Conservation (phyloP, 2,797 vertebrate species). For the Phyllotis vaccarum region DNA sequence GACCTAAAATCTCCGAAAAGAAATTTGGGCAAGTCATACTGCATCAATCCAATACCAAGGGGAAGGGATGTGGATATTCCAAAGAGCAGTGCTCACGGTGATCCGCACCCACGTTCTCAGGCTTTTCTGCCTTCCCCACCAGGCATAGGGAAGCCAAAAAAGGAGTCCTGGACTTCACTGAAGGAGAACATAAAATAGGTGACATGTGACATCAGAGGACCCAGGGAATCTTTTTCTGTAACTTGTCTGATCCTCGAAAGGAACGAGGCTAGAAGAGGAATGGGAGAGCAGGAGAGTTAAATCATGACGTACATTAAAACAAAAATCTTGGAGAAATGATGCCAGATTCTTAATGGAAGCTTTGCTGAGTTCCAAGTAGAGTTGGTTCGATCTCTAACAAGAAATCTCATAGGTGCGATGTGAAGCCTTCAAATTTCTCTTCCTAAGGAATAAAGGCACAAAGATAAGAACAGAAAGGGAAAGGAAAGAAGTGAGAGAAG, state of each 20-base stretch:
- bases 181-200: not conserved
- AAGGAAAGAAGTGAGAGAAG: slow-evolving; percentile 22
- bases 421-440: slow-evolving; percentile 81
- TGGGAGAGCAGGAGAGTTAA: not conserved
- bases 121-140: not conserved
- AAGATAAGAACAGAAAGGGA: slow-evolving; percentile 81
- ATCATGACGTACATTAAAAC: slow-evolving; percentile 69
- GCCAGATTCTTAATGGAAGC: slow-evolving; percentile 77
- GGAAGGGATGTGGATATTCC: not conserved
- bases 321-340: slow-evolving; percentile 67
- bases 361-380: slow-evolving; percentile 80
- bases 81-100: not conserved
- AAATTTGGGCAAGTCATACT: not conserved
- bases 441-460: slow-evolving; percentile 82
- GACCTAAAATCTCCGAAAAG: not conserved
- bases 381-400: slow-evolving; percentile 84
- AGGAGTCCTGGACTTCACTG: not conserved
- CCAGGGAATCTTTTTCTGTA: not conserved
- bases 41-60: not conserved
- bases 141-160: not conserved
- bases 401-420: slow-evolving; percentile 79
- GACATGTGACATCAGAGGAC: not conserved
- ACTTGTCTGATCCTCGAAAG: not conserved
- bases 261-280: not conserved
- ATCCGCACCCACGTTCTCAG: not conserved